Conservation (phyloP, 2,797 vertebrate species). For the Acridotheres tristis region DNA sequence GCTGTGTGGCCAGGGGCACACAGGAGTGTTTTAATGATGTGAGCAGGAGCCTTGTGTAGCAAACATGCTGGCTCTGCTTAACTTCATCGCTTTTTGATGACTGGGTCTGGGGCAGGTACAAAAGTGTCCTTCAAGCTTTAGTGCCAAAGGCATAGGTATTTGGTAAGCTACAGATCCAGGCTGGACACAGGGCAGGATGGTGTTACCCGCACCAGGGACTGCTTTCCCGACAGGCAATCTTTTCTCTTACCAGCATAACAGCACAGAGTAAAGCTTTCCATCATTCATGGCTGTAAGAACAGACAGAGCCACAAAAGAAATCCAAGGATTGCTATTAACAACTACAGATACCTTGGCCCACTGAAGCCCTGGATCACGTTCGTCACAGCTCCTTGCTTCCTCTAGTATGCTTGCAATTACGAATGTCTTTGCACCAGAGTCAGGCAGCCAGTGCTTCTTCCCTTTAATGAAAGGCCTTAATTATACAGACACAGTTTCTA, state of each 20-base stretch:
- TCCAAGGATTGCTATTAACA: background rate
- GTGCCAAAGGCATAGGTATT: background rate
- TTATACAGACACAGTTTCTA: background rate
- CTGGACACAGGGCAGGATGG: background rate
- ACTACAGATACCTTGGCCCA: background rate
- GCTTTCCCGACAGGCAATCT: background rate
- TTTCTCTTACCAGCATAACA: background rate
- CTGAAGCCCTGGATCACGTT: background rate
- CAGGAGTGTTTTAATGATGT: background rate
- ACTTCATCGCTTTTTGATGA: background rate
- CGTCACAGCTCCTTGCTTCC: background rate
- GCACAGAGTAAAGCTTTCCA: background rate
- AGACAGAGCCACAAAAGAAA: background rate
- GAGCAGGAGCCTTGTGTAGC: background rate
- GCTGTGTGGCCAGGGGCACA: background rate
- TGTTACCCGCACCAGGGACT: background rate
- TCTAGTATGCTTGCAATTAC: background rate
- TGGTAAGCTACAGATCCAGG: background rate
- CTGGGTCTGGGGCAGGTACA: background rate
- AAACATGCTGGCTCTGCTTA: background rate
- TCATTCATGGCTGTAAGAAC: background rate
- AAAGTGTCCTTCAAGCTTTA: background rate
- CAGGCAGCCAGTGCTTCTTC: background rate
- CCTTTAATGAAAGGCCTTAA: slow-evolving; percentile 24
- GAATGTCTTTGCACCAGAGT: background rate